Conservation (phyloP, 2,797 vertebrate species). For the Psittacula echo region DNA sequence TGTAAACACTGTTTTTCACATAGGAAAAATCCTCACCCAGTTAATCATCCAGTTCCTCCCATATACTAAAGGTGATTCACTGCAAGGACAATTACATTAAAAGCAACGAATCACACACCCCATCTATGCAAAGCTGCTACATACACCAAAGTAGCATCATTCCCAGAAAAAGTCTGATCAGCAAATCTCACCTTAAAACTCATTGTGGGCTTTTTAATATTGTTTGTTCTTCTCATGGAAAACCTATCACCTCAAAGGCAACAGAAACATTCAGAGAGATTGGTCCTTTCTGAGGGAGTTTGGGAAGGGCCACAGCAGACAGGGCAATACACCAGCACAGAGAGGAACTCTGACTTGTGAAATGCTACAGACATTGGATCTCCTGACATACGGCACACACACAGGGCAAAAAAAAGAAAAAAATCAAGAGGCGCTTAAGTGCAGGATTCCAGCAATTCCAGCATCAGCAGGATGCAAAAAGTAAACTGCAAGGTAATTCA, state of each 20-base stretch:
- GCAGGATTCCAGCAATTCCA: constrained; percentile 29
- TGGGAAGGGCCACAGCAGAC: background rate
- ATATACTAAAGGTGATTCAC: constrained; percentile 7
- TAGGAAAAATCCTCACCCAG: background rate
- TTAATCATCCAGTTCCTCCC: background rate
- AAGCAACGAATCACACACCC: background rate
- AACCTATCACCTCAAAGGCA: constrained; percentile 26
- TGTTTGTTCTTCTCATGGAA: background rate
- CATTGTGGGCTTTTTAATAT: background rate
- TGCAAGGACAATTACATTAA: constrained; percentile 17
- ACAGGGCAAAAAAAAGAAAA: background rate
- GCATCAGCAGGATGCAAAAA: constrained; percentile 19
- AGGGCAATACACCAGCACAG: background rate
- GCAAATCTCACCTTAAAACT: constrained; percentile 30
- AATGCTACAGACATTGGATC: background rate
- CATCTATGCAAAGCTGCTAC: background rate
- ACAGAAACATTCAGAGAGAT: constrained; percentile 8
- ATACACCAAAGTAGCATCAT: constrained; percentile 4
- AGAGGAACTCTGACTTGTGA: background rate
- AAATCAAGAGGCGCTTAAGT: background rate
- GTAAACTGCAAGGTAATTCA: constrained; percentile 21
- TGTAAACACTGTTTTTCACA: background rate
- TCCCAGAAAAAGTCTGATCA: background rate
- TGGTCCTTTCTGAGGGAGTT: constrained; percentile 42
- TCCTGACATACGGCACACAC: background rate